Conservation (phyloP, 2,113 vertebrate genomes). For the Nettapus auritus region DNA sequence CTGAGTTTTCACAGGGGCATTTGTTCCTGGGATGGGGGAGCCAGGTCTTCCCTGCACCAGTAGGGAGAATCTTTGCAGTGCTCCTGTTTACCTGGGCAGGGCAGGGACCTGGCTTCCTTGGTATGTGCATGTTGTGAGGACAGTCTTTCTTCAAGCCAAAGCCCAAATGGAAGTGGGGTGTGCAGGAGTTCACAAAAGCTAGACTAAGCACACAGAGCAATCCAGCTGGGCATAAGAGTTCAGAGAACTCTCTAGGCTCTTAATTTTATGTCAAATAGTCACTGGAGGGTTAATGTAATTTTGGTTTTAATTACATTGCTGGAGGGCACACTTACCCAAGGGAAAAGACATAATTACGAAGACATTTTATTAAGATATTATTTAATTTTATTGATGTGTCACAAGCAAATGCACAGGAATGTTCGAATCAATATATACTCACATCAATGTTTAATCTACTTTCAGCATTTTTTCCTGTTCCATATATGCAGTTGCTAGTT, state of each 20-base stretch:
- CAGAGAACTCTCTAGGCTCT: not conserved
- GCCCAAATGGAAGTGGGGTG: not conserved
- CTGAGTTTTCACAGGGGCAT: rapidly evolving
- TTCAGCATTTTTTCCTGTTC: conserved; percentile 68
- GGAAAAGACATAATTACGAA: conserved; percentile 45
- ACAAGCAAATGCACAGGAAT: conserved; percentile 58
- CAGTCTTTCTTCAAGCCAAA: rapidly evolving
- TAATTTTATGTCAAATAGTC: conserved; percentile 19
- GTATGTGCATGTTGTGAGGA: not conserved
- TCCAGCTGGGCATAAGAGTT: not conserved
- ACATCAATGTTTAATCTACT: conserved; percentile 78
- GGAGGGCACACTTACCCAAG: conserved; percentile 28
- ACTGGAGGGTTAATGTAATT: conserved; percentile 62
- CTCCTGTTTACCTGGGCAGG: not conserved
- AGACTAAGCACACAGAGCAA: rapidly evolving
- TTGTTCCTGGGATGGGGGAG: not conserved
- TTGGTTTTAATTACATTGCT: conserved; percentile 60
- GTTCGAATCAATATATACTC: conserved; percentile 63
- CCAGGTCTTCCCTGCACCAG: not conserved
- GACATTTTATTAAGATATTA: conserved; percentile 79
- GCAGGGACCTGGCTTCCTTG: not conserved
- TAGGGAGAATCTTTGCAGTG: rapidly evolving
- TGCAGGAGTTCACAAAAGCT: rapidly evolving
- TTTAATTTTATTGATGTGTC: conserved; percentile 76
- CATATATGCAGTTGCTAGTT: conserved; percentile 75